phyloP scores from a whole-genome alignment of 2,797 vertebrate genomes.

The Mormyrus hasselquistii region DNA sequence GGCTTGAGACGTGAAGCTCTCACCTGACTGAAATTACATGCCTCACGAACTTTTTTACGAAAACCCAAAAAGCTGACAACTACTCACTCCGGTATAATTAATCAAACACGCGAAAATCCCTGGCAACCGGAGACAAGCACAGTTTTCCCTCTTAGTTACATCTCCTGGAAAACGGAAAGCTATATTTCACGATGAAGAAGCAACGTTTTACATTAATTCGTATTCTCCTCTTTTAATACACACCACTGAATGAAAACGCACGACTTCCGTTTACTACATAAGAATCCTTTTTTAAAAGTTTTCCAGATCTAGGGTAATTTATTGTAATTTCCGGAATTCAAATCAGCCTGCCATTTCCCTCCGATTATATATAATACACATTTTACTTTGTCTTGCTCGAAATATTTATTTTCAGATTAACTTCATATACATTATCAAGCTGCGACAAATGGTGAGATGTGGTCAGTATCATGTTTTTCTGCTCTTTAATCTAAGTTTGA shows the following conservation, averaged over 20 bases:
- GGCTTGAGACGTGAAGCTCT: slow-evolving; percentile 42
- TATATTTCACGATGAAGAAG: slow-evolving; percentile 1
- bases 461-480: neutral
- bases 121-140: slow-evolving; percentile 36
- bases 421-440: neutral
- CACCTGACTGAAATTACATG: slow-evolving; percentile 54
- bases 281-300: neutral
- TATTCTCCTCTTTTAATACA: neutral
- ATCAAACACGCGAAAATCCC: slow-evolving; percentile 51
- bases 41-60: slow-evolving; percentile 60
- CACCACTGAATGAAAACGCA: neutral
- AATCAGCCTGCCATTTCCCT: neutral
- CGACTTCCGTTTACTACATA: neutral
- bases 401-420: slow-evolving; percentile 1
- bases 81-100: slow-evolving; percentile 58
- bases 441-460: neutral
- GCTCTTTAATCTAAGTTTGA: slow-evolving; percentile 1
- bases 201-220: neutral
- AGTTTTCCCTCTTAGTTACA: slow-evolving; percentile 39
- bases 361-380: neutral
- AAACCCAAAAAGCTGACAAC: slow-evolving; percentile 53
- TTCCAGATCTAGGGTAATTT: neutral
- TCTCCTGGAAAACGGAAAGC: slow-evolving; percentile 30
- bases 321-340: neutral
- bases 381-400: neutral